Conservation (phyloP, 2,888 invertebrate species). For the Exephanes ischioxanthus region DNA sequence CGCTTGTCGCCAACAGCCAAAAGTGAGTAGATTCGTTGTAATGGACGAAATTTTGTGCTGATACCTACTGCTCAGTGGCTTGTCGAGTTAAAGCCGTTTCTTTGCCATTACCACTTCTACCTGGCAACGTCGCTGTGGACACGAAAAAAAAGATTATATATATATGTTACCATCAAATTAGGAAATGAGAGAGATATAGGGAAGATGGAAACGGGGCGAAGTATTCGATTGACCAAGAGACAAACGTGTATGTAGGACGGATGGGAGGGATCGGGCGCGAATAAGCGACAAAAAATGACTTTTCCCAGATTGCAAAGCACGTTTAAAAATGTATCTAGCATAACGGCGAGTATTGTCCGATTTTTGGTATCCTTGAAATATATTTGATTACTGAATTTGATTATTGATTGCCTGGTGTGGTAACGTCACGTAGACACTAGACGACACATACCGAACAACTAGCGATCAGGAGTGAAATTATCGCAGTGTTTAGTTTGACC, state of each 20-base stretch:
- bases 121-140: conserved; percentile 2
- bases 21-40: conserved; percentile 79
- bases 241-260: neutral
- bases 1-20: conserved; percentile 80
- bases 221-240: conserved; percentile 29
- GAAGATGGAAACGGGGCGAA: conserved; percentile 4
- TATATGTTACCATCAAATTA: neutral
- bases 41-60: conserved; percentile 37
- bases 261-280: neutral
- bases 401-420: no score
- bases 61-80: neutral
- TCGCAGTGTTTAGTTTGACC: no score
- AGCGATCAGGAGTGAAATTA: no score
- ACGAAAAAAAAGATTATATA: conserved; percentile 8
- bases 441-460: no score
- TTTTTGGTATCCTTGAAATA: neutral
- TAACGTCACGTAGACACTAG: no score
- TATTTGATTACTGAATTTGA: no score
- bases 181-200: neutral
- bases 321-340: neutral
- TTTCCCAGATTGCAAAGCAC: neutral
- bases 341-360: neutral
- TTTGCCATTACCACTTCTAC: neutral
- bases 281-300: neutral
- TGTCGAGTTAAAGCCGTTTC: neutral